Conservation (phyloP, 2,113 vertebrate species). For the Bambusicola thoracicus region DNA sequence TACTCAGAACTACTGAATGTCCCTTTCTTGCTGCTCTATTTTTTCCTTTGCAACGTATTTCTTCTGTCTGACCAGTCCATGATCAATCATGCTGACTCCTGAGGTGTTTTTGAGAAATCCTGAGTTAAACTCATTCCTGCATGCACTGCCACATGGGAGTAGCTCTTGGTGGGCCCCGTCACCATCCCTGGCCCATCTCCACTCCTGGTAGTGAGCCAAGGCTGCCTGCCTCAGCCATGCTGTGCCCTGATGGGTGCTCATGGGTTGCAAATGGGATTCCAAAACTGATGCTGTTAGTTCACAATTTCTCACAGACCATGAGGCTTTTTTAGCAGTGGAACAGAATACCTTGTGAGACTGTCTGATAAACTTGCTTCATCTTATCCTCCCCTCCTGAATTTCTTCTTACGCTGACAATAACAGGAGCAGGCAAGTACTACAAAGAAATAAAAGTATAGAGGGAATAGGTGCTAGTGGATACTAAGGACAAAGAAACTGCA, state of each 20-base stretch:
- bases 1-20: background rate
- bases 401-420: background rate
- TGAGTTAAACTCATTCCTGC: background rate
- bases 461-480: background rate
- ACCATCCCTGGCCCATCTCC: background rate
- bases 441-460: background rate
- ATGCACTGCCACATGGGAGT: rapidly evolving
- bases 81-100: background rate
- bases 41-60: background rate
- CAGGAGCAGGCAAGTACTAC: background rate
- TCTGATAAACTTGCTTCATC: background rate
- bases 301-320: background rate
- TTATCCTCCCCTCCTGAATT: background rate
- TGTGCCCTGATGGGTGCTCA: background rate
- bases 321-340: background rate
- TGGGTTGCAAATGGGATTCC: background rate
- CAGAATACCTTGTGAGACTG: background rate
- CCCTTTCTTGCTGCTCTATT: background rate
- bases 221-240: rapidly evolving
- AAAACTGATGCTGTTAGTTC: background rate
- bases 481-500: background rate
- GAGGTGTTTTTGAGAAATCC: background rate
- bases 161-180: background rate
- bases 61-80: background rate
- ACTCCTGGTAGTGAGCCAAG: background rate